Evolutionary conservation across 2,113 vertebrate genomes (phyloP), one percentile per base, ranked within the genome.

Genomic region (Micronycteris hirsuta): DNA sequence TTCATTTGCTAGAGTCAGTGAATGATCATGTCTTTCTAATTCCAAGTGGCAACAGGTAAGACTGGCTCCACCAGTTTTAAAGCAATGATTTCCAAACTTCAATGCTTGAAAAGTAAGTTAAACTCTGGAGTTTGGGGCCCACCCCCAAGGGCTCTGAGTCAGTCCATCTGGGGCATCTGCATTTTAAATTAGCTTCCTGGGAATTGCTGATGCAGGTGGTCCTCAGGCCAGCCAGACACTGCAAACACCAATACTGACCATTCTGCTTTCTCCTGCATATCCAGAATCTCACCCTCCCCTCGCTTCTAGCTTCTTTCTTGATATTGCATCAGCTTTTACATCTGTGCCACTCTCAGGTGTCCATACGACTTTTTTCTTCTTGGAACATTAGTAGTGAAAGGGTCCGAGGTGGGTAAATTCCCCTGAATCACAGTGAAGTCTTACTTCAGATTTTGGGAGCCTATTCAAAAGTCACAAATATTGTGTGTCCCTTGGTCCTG

Each of bases 11-110:
- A 82, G n/a, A 83, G 94, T 52, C 73, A 86, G 3, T 20, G 77
- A 93, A 81, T 7, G 43, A 71, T 74, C 49, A 14, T 52, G 54
- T 94, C 45, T 91, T 85, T 92, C 54, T 80, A 84, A 86, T 11
- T 94, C 71, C 67, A 93, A 86, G 41, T 82, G 89, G 76, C 38
- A 86, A 78, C 58, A 33, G 20, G 68, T 91, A 87, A 92, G 74
- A 68, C 81, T 58, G 45, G 83, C 74, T 91, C 47, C 14, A 52
- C 73, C 61, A 86, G 74, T 68, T 93, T 28, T 87, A 89, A 91
- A 92, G 78, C 70, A 97, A 89, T 81, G 80, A 80, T 76, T 83
- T 96, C 71, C 49, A 95, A 86, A 91, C 38, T 83, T 91, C 45
- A 41, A 89, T 56, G 41, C 31, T 63, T 82, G 56, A 28, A 86